Evolutionary conservation across 92 coral and sea anemone genomes (phyloP), one percentile per base, ranked within the genome.

Genomic region (Galaxea fascicularis): DNA sequence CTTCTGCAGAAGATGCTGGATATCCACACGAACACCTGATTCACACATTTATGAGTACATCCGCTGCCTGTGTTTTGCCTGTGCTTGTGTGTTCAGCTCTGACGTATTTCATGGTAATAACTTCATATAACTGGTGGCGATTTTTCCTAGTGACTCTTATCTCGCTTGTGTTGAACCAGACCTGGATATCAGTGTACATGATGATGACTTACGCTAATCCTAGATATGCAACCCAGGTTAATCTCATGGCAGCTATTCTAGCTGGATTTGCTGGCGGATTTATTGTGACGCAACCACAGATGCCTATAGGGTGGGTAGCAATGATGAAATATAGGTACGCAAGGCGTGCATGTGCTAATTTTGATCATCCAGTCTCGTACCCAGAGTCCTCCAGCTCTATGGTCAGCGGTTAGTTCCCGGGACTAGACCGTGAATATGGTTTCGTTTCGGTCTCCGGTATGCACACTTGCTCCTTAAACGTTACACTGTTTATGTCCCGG

Each of bases 151-250:
- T 85, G 44, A 89, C 83, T 39, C 77, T 79, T 30, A 85, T 79
- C 39, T 78, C 92, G 11, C 74, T 89, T 73, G 90, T 89, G 72
- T 72, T 89, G 39, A 89, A 89, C 39, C 92, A 89, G 81, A 85
- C 92, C 14, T 89, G 92, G 92, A 75, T 89, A 49, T 90, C 92
- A 14, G 62, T 89, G 31, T 89, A 89, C 62, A 79, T 85, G 90
- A 54, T 89, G 87, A 72, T 85, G 31, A 80, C 74, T 45, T 85
- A 77, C 56, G 83, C 69, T 25, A 73, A 65, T 27, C 90, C 86
- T 10, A 73, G 77, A 44, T 44, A 83, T 28, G 92, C 87, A 16
- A 77, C 82, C 67, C 92, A 86, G 58, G 65, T 77, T 44, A 46
- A 82, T 14, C 82, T 82, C 13, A 73, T 85, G 76, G 89, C 79